These are phyloP conservation scores for Teleopsis dalmanni DNA, from an alignment of 1,140 invertebrate species.

Conservation along the genomic window DNA sequence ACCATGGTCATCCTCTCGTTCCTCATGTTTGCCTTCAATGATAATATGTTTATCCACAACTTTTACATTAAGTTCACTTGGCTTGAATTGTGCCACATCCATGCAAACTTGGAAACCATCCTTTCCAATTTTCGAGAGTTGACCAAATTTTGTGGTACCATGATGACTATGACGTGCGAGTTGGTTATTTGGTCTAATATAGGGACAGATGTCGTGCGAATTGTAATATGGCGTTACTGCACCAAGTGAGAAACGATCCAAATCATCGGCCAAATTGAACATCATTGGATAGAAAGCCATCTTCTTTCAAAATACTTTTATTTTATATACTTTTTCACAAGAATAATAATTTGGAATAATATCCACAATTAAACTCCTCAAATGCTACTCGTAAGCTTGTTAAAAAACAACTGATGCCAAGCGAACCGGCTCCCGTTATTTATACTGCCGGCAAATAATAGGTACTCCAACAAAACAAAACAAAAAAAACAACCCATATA, in stretches of 20 bases:
- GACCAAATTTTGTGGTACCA: conserved; percentile 15
- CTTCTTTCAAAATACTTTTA: conserved; percentile 1
- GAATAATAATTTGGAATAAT: no score
- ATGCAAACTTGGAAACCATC: conserved; percentile 61
- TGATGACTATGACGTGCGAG: no score
- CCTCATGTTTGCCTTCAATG: conserved; percentile 68
- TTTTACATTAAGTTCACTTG: conserved; percentile 76
- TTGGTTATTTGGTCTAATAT: no score
- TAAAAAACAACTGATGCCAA: conserved; percentile 8
- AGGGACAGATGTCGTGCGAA: conserved; percentile 15
- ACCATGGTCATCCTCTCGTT: conserved; percentile 67
- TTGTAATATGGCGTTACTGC: conserved; percentile 27
- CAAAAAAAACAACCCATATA: no score
- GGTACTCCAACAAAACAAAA: no score
- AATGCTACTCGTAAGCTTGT: not conserved
- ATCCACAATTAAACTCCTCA: not conserved
- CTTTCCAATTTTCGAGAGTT: conserved; percentile 44
- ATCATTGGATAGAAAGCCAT: conserved; percentile 34
- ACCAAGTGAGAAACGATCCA: conserved; percentile 28
- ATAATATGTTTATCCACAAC: conserved; percentile 62
- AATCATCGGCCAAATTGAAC: conserved; percentile 32
- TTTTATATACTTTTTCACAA: not conserved
- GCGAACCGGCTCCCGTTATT: not conserved
- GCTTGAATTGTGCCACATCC: conserved; percentile 79
- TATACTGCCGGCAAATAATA: not conserved